Base-by-base conservation (phyloP, 2,113 vertebrate species). In the Anolis carolinensis region DNA sequence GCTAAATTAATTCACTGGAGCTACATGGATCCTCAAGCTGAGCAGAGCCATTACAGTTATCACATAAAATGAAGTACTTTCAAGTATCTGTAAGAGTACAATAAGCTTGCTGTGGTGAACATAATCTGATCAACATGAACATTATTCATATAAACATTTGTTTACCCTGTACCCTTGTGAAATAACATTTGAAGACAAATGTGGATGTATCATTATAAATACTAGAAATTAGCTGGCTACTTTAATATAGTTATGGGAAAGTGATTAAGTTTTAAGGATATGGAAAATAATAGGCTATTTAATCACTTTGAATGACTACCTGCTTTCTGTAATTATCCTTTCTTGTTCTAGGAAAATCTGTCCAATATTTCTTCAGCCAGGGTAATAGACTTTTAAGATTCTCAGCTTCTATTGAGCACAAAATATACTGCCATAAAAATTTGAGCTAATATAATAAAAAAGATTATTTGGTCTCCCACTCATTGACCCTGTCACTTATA, bases 401-500 rank as follows among this genome's bases (percentile, higher is more conserved):
- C 10, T 23, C 82, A 23, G 30, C 8, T 34, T 11, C 23, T 83
- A 7, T 78, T n/a, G 1, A n/a, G 23, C 86, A 18, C 0, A 2
- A 0, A 36, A 39, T 39, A 11, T 77, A 9, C 1, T 1, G 78
- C 39, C 86, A 21, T 65, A 27, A 11, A 63, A 25, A 25, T 88
- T 23, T 27, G 68, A 50, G 30, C 83, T 18, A 67, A 81, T 10
- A 80, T 1, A 11, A 27, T 85, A 79, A 89, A 87, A 79, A 81
- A 78, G 16, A 70, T 48, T 81, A 70, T 2, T 0, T 80, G 3
- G 73, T 20, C 1, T 48, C 39, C 74, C 85, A 75, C 55, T 59
- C 55, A 59, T 59, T 18, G 55, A 13, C 16, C 55, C 55, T 79
- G 0, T 74, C 83, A 82, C 6, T 32, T 79, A 39, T 80, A 25